Conservation (phyloP, 2,797 vertebrate species). For the Margarornis squamiger region DNA sequence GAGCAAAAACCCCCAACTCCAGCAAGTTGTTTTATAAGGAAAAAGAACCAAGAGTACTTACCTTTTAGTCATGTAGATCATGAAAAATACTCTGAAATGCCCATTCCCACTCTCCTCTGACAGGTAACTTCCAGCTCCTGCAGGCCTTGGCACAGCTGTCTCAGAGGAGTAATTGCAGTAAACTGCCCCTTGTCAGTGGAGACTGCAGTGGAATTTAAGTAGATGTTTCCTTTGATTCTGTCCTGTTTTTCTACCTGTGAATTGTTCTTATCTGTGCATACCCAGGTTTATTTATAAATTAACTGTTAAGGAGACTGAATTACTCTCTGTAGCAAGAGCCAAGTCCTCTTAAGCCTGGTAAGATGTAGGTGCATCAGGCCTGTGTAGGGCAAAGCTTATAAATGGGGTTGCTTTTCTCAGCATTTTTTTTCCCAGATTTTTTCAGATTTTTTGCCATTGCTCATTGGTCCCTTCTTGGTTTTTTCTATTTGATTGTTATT, state of each 20-base stretch:
- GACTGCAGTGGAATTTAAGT: slow-evolving; percentile 2
- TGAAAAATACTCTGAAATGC: background rate
- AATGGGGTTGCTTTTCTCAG: background rate
- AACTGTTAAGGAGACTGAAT: background rate
- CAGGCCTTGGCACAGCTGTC: background rate
- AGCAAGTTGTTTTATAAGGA: background rate
- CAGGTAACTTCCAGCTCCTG: background rate
- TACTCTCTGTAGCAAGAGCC: background rate
- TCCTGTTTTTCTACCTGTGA: background rate
- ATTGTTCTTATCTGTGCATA: background rate
- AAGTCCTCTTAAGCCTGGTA: background rate
- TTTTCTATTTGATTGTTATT: background rate
- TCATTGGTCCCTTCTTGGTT: background rate
- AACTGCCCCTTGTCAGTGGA: slow-evolving; percentile 3
- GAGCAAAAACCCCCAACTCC: background rate
- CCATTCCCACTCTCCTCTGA: background rate
- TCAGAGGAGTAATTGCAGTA: background rate
- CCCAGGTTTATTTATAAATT: background rate
- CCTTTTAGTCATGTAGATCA: background rate
- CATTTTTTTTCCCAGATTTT: too few relatives aligned
- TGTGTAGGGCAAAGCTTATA: background rate
- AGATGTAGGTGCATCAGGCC: background rate
- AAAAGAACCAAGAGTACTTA: background rate
- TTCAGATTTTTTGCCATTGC: background rate
- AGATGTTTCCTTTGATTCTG: background rate